phyloP scores from a whole-genome alignment of 2,113 vertebrate species.

The Nycticorax nycticorax region DNA sequence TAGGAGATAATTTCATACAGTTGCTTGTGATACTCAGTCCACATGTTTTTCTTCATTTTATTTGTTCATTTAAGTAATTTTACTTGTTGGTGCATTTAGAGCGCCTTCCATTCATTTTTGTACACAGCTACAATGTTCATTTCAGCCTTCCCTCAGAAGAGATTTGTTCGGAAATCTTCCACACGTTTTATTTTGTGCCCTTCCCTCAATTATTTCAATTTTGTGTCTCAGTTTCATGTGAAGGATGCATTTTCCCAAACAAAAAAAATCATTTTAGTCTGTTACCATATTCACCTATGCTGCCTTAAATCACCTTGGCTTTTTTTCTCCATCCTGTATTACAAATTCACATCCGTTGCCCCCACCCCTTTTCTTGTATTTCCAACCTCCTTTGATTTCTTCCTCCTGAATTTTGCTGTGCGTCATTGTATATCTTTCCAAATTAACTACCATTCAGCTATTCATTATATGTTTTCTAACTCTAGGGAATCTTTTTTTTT shows the following conservation, averaged over 20 bases:
- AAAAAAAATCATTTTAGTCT: background rate
- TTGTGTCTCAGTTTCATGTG: background rate
- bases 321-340: background rate
- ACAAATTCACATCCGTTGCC: background rate
- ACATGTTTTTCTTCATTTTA: background rate
- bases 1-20: background rate
- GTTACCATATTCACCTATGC: background rate
- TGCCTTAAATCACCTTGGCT: background rate
- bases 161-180: background rate
- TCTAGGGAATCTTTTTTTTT: background rate
- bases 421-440: background rate
- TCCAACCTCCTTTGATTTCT: background rate
- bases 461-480: background rate
- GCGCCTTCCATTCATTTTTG: background rate
- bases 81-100: background rate
- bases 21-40: background rate
- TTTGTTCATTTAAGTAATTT: background rate
- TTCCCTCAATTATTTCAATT: background rate
- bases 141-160: background rate
- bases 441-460: background rate
- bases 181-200: background rate
- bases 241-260: background rate
- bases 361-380: background rate
- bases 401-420: background rate
- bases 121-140: background rate